Base-by-base conservation (phyloP, 30 jellyfish, hydroid and myxozoan species). In the Nemopilema nomurai region DNA sequence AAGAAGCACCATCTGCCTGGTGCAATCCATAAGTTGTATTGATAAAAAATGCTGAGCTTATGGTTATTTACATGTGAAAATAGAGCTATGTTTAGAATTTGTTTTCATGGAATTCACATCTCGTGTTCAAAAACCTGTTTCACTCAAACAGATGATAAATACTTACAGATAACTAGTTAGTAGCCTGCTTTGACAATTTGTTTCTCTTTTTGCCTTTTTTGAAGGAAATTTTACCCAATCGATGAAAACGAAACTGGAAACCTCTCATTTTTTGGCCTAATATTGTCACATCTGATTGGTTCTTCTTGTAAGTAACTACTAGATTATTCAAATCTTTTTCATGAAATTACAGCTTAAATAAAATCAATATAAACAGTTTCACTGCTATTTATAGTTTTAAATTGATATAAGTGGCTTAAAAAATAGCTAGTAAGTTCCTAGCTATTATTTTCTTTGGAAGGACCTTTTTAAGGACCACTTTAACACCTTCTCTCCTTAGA, bases 191-290 rank as follows among this genome's bases (percentile, higher is more conserved):
- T 26, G 16, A 17, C 13, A 0, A 13, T 66, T 17, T 30, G 29
- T 65, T 13, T 65, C 21, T 65, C 18, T 23, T 71, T 28, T 63
- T n/a, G 72, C 1, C 28, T 49, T 74, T 32, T 33, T 74, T 49
- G n/a, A 17, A 78, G 87, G 87, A 78, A 78, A 32, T 78, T 78
- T 78, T 33, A 78, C 21, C 78, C 87, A 23, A 53, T 50, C 3
- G 87, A 78, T 21, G 79, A 28, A 1, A 76, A 53, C n/a, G 67
- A 51, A 21, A 84, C 67, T 26, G 26, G 26, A 24, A 29, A 16
- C 31, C 51, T 67, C 21, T 83, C 91, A 71, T 83, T 83, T 83
- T 33, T 83, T 69, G 91, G 91, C 17, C 31, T 83, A 24, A 83
- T 83, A 8, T 28, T 83, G 17, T 69, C 91, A 20, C 77, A 62